phyloP scores from a whole-genome alignment of 2,113 vertebrate genomes.

The Rafetus swinhoei region DNA sequence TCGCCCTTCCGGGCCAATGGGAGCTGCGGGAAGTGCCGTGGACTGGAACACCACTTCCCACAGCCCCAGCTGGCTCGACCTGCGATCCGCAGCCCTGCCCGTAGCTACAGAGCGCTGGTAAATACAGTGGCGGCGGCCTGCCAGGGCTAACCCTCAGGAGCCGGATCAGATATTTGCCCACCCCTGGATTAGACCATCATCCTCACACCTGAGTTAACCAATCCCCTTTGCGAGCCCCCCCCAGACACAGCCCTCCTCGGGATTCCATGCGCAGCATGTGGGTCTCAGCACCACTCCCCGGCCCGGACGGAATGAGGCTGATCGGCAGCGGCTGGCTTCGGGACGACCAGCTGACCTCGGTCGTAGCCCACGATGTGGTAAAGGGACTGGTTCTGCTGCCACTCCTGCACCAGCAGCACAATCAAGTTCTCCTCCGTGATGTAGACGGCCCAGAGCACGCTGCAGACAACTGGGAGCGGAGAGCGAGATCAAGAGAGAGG shows the following conservation, averaged over 20 bases:
- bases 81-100: no score
- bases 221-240: not conserved
- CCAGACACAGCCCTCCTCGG: not conserved
- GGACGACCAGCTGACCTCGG: not conserved
- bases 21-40: no score
- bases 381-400: fast-evolving
- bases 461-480: not conserved
- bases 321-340: not conserved
- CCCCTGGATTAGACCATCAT: not conserved
- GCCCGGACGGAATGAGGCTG: not conserved
- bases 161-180: no score
- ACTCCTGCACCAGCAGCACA: conserved; percentile 15
- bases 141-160: no score
- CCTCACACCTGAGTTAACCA: not conserved
- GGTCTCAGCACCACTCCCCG: not conserved
- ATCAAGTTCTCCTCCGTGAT: fast-evolving
- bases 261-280: not conserved
- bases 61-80: no score
- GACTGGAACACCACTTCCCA: no score
- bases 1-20: no score
- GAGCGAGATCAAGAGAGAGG: not conserved
- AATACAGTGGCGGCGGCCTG: no score
- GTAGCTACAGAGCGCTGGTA: no score
- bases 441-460: conserved; percentile 20
- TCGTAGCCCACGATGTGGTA: not conserved